These are phyloP conservation scores for Hypomecis punctinalis DNA, from an alignment of 2,888 invertebrate species.

Conservation along the genomic window DNA sequence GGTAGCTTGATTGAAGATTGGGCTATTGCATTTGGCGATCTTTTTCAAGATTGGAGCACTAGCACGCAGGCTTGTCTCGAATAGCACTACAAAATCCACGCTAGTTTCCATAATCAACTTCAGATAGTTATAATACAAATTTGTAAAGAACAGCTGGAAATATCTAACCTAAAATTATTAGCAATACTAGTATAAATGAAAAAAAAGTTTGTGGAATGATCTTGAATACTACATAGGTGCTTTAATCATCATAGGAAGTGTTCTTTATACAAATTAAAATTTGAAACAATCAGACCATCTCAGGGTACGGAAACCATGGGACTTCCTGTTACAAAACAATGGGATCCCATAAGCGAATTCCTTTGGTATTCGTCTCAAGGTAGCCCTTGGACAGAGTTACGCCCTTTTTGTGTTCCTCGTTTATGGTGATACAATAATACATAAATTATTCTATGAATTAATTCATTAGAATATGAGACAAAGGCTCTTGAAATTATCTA, in stretches of 20 bases:
- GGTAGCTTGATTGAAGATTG: too few species aligned
- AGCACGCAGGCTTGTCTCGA: too few species aligned
- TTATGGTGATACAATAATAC: conserved; percentile 12
- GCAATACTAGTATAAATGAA: too few species aligned
- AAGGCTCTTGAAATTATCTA: neutral
- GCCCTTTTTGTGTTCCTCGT: conserved; percentile 17
- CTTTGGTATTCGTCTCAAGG: conserved; percentile 13
- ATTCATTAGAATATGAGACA: conserved; percentile 2
- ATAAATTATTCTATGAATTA: conserved; percentile 10
- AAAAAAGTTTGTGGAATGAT: too few species aligned
- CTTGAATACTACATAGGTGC: too few species aligned
- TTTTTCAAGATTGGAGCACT: too few species aligned
- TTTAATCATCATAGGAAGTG: neutral
- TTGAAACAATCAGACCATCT: conserved; percentile 14
- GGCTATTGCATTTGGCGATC: too few species aligned
- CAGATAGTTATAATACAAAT: too few species aligned
- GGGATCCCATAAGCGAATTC: conserved; percentile 17
- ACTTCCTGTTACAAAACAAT: conserved; percentile 19
- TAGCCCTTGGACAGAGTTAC: conserved; percentile 14
- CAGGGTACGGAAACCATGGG: conserved; percentile 8
- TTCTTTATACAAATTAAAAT: conserved; percentile 7
- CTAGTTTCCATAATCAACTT: too few species aligned
- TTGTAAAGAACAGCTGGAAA: too few species aligned
- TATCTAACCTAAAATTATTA: too few species aligned
- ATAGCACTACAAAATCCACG: too few species aligned